These are phyloP conservation scores for Apodemus sylvaticus DNA, from an alignment of 2,113 vertebrate species.

Conservation along the genomic window DNA sequence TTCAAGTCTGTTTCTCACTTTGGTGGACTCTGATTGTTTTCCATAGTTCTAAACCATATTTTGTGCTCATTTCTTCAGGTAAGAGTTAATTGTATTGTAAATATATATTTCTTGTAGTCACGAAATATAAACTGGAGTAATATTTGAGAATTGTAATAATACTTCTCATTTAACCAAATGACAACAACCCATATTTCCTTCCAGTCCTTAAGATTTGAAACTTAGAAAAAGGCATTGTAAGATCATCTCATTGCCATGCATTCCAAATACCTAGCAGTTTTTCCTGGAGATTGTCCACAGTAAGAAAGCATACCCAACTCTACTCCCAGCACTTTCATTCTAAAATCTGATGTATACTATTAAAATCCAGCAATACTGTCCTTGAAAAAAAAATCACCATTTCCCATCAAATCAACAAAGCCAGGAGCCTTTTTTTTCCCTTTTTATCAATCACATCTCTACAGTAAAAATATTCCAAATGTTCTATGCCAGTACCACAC, in stretches of 20 bases:
- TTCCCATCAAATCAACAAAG: not conserved
- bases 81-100: not conserved
- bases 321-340: not conserved
- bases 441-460: not conserved
- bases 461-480: not conserved
- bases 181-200: constrained; percentile 35
- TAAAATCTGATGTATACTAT: not conserved
- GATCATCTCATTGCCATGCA: constrained; percentile 18
- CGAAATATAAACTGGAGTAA: constrained; percentile 33
- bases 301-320: not conserved
- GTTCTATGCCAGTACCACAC: not conserved
- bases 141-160: constrained; percentile 48
- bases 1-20: constrained; percentile 20
- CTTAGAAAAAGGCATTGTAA: constrained; percentile 10
- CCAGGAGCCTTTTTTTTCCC: not conserved
- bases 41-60: not conserved
- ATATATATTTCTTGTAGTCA: not conserved
- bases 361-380: not conserved
- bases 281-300: not conserved
- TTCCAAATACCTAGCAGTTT: constrained; percentile 10
- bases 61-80: not conserved
- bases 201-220: constrained; percentile 39
- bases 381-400: not conserved
- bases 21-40: not conserved
- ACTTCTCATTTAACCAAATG: constrained; percentile 33